Percentiles rank a stretch among this genome's conserved stretches.
phyloP scores from a whole-genome alignment of 2,888 invertebrate species.

The Rhingia rostrata region DNA sequence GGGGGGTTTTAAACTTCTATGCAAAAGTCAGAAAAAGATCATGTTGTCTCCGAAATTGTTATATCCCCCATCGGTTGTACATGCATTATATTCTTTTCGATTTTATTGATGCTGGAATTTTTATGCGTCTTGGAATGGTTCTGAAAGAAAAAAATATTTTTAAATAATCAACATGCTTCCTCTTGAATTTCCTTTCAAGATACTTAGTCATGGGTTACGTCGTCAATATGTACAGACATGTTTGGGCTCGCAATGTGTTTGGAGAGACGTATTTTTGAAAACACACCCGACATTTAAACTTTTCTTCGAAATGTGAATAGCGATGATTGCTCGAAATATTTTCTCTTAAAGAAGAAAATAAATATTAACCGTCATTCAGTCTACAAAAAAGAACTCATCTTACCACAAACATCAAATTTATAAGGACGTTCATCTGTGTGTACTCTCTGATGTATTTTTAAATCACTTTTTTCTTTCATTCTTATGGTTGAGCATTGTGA shows the following conservation, averaged over 20 bases:
- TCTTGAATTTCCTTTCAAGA: conserved; percentile 77
- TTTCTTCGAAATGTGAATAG: conserved; percentile 77
- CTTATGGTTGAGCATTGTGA: conserved; percentile 77
- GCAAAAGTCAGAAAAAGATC: no score
- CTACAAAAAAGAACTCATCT: background rate
- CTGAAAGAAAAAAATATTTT: no score
- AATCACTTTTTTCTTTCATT: conserved; percentile 78
- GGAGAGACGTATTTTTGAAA: conserved; percentile 78
- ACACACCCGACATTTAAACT: conserved; percentile 77
- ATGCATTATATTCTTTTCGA: no score
- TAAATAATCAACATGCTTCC: no score
- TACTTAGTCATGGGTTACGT: conserved; percentile 76
- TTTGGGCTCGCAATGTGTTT: conserved; percentile 77
- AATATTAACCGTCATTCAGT: background rate
- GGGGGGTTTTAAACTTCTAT: no score
- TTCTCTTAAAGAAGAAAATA: conserved; percentile 72
- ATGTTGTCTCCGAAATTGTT: no score
- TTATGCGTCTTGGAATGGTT: no score
- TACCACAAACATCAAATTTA: conserved; percentile 78
- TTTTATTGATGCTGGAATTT: no score
- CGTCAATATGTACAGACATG: conserved; percentile 76
- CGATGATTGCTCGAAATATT: conserved; percentile 78
- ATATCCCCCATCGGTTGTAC: no score
- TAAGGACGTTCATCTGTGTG: conserved; percentile 78
- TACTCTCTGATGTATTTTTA: conserved; percentile 76